Evolutionary conservation across 2,113 vertebrate species (phyloP).

Genomic region (Pungitius pungitius): DNA sequence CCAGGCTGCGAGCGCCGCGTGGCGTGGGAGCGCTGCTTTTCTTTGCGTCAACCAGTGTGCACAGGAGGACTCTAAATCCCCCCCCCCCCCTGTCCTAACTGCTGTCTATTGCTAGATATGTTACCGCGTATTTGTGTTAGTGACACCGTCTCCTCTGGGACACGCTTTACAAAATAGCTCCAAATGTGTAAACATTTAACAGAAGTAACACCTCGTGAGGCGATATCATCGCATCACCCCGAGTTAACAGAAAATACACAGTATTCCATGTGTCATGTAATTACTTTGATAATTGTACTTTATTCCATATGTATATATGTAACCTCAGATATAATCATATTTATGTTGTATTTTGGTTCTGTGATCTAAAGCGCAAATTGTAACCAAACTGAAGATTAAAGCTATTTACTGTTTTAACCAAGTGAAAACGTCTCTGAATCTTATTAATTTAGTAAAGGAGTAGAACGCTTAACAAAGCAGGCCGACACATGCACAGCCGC

Average conservation of each 20-base stretch:
- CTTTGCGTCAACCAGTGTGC: constrained; percentile 53
- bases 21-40: constrained; percentile 34
- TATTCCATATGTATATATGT: constrained; percentile 47
- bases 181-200: constrained; percentile 15
- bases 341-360: constrained; percentile 62
- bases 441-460: too few species aligned
- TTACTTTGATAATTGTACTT: constrained; percentile 44
- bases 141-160: constrained; percentile 28
- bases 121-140: constrained; percentile 25
- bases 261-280: constrained; percentile 36
- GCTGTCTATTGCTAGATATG: constrained; percentile 36
- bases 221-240: constrained; percentile 18
- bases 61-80: constrained; percentile 29
- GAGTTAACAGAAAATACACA: constrained; percentile 18
- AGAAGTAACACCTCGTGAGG: constrained; percentile 12
- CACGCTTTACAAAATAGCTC: constrained; percentile 1
- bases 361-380: constrained; percentile 33
- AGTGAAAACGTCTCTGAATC: background rate
- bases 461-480: too few species aligned
- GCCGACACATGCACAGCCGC: background rate
- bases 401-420: constrained; percentile 24
- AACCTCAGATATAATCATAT: constrained; percentile 29
- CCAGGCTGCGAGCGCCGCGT: constrained; percentile 56
- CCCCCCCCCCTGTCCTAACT: constrained; percentile 7
- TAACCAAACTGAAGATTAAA: constrained; percentile 46